Percentiles rank a stretch among this genome's conserved stretches.
phyloP scores from a whole-genome alignment of 2,797 vertebrate species.

The Notolepis coatsorum region DNA sequence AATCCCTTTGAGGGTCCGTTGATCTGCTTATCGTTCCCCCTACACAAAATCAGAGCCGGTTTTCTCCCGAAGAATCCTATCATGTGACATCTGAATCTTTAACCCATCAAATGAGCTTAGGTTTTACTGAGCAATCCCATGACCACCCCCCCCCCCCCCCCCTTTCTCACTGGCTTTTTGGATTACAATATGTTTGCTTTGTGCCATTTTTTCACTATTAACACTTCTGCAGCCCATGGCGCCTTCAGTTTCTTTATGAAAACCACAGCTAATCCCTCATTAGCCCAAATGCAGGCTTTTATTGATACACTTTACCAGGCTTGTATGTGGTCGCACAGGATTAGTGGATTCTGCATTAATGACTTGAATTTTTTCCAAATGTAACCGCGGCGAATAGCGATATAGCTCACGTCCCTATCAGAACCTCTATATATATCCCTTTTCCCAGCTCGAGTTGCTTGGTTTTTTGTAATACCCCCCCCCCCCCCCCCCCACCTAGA shows the following conservation, averaged over 20 bases:
- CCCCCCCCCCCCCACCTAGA: too few relatives aligned
- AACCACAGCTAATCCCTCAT: slow-evolving; percentile 71
- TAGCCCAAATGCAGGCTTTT: slow-evolving; percentile 66
- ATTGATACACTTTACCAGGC: slow-evolving; percentile 53
- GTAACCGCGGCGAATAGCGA: slow-evolving; percentile 1
- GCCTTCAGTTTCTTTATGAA: slow-evolving; percentile 55
- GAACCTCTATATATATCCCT: slow-evolving; percentile 23
- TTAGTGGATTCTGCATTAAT: slow-evolving; percentile 42
- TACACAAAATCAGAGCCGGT: slow-evolving; percentile 45
- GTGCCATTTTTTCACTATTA: slow-evolving; percentile 58
- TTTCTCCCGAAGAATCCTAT: slow-evolving; percentile 50
- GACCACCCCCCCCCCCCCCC: slow-evolving; percentile 58
- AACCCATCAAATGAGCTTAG: slow-evolving; percentile 81
- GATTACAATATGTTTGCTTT: slow-evolving; percentile 74
- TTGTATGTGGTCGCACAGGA: slow-evolving; percentile 56
- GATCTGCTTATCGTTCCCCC: slow-evolving; percentile 75
- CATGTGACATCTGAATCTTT: slow-evolving; percentile 81
- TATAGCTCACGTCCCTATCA: slow-evolving; percentile 21
- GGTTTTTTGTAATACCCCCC: slow-evolving; percentile 5
- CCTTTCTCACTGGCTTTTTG: slow-evolving; percentile 55
- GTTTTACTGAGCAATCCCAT: slow-evolving; percentile 73
- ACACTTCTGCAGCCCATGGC: slow-evolving; percentile 45
- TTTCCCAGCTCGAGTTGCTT: slow-evolving; percentile 1
- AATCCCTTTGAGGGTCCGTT: slow-evolving; percentile 69
- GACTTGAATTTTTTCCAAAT: slow-evolving; percentile 7